Evolutionary conservation across 2,797 vertebrate species (phyloP).

Genomic region (Myoxocephalus aenaeus): DNA sequence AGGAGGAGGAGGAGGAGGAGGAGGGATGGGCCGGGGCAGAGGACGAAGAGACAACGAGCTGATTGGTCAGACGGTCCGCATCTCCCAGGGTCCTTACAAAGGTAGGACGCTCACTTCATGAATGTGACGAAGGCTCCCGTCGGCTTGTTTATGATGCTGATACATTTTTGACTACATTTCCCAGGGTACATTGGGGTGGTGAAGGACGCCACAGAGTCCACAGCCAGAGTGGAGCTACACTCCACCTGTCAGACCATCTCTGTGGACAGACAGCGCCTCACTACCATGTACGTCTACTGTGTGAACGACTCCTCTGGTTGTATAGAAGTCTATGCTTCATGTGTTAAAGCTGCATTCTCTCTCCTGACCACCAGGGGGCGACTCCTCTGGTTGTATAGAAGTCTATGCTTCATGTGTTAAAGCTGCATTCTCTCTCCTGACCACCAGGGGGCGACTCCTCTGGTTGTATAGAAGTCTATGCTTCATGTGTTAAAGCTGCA

Average conservation of each 20-base stretch:
- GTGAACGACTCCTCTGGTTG: too few relatives aligned
- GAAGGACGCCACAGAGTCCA: slow-evolving; percentile 96
- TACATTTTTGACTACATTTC: slow-evolving; percentile 11
- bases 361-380: too few relatives aligned
- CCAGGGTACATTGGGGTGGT: slow-evolving; percentile 96
- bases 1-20: slow-evolving; percentile 82
- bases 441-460: too few relatives aligned
- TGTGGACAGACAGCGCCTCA: slow-evolving; percentile 92
- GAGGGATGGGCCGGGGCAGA: slow-evolving; percentile 90
- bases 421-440: too few relatives aligned
- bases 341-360: too few relatives aligned
- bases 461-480: too few relatives aligned
- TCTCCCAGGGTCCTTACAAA: slow-evolving; percentile 97
- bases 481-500: too few relatives aligned
- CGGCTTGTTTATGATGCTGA: background rate
- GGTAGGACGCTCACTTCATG: slow-evolving; percentile 70
- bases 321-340: too few relatives aligned
- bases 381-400: too few relatives aligned
- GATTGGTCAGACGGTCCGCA: slow-evolving; percentile 95
- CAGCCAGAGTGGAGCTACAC: slow-evolving; percentile 93
- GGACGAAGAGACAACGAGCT: slow-evolving; percentile 95
- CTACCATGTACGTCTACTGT: slow-evolving; percentile 86
- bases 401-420: too few relatives aligned
- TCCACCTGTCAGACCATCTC: slow-evolving; percentile 98
- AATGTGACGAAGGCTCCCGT: background rate